Base-by-base conservation (phyloP, 2,797 vertebrate species). In the Bryconaethiops microstoma region DNA sequence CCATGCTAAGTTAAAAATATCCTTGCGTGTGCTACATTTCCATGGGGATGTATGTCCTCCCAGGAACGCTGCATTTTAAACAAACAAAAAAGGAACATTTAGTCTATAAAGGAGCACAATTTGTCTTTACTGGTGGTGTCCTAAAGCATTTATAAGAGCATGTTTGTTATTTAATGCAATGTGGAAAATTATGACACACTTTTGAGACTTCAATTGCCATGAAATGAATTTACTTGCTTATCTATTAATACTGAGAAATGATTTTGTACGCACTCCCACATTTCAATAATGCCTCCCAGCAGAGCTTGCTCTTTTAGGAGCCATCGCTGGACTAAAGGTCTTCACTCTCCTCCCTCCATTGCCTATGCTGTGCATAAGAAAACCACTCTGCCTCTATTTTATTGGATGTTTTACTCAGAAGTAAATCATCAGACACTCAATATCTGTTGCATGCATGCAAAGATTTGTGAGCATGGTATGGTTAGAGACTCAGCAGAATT, bases 1-100 rank as follows among this genome's bases (percentile, higher is more conserved):
- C 79, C 87, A 86, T 82, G 84, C 57, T 16, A 83, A 87, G 86
- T 87, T 88, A 87, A 90, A 91, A 90, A 74, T 91, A 92, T 87
- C 87, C 85, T 88, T 88, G 88, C 85, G 87, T 84, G 79, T 83
- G 86, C 76, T 76, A 81, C 84, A 86, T 88, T 87, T 92, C 90
- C 92, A 85, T 84, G 82, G 92, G 92, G 91, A 92, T 80, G 25
- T 70, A 25, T 87, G 89, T 91, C 85, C 90, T 93, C 88, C 67
- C 59, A 90, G 89, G 88, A 92, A 89, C 85, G 84, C 87, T 85
- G 87, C 40, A 83, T 77, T 84, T 81, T 91, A 90, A 90, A 92
- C 87, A 92, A 88, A 92, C 85, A 89, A 90, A 91, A 85, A 84
- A 76, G 63, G 83, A 90, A 70, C 89, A 87, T 90, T 91, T 91